Conservation (phyloP, 2,797 vertebrate genomes). For the Ibycter americanus region DNA sequence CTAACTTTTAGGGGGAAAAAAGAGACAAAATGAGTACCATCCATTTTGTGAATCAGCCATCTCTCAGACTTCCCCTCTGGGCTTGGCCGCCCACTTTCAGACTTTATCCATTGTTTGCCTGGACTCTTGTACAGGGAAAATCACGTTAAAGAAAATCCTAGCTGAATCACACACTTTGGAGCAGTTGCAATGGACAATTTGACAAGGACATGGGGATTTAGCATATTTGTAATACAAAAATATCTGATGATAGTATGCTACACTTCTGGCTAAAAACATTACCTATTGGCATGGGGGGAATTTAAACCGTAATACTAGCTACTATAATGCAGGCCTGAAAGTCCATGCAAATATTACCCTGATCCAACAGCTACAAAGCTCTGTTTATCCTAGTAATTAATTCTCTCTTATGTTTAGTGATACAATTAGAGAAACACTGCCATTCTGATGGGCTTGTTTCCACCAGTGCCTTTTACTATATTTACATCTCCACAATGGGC, state of each 20-base stretch:
- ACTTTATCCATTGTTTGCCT: constrained; percentile 50
- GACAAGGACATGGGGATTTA: background rate
- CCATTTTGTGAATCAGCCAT: constrained; percentile 36
- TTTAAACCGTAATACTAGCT: constrained; percentile 6
- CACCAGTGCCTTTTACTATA: constrained; percentile 36
- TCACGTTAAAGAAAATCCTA: constrained; percentile 2
- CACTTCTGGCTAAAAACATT: constrained; percentile 22
- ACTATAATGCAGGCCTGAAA: constrained; percentile 41
- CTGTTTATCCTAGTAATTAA: constrained; percentile 65
- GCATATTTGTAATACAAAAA: constrained; percentile 17
- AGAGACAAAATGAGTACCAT: background rate
- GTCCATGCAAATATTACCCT: constrained; percentile 27
- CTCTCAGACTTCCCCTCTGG: background rate
- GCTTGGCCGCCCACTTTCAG: background rate
- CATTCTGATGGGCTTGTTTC: constrained; percentile 46
- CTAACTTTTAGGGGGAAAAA: background rate
- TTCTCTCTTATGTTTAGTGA: constrained; percentile 51
- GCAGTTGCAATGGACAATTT: background rate
- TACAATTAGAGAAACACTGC: constrained; percentile 50
- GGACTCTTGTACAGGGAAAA: constrained; percentile 5
- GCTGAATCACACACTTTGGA: background rate
- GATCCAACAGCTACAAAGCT: constrained; percentile 57
- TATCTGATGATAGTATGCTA: constrained; percentile 5
- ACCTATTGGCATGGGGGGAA: constrained; percentile 31
- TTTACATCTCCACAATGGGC: constrained; percentile 45